These are phyloP conservation scores for Ceyx erithaca DNA, from an alignment of 2,797 vertebrate species.

Conservation along the genomic window DNA sequence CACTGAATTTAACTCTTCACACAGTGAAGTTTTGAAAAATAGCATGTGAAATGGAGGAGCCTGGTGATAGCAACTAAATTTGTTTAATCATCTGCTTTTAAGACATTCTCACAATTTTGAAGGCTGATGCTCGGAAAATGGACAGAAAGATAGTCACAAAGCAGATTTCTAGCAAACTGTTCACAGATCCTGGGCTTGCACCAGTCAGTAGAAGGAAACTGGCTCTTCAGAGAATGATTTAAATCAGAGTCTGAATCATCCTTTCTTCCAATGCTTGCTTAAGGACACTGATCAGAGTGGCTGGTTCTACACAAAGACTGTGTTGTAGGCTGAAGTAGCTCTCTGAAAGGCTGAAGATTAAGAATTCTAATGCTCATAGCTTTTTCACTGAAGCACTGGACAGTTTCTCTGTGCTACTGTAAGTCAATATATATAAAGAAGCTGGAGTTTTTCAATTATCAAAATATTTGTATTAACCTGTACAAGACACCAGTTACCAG, in stretches of 20 bases:
- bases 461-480: not conserved
- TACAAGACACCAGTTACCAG: not conserved
- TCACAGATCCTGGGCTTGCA: not conserved
- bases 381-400: not conserved
- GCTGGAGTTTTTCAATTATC: not conserved
- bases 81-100: constrained; percentile 35
- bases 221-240: not conserved
- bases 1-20: not conserved
- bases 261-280: not conserved
- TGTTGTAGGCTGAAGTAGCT: not conserved
- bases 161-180: constrained; percentile 29
- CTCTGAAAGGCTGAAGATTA: not conserved
- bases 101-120: not conserved
- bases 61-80: constrained; percentile 3
- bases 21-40: not conserved
- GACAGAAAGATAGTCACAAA: constrained; percentile 21
- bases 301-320: not conserved
- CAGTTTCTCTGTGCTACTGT: not conserved
- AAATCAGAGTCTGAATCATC: constrained; percentile 19
- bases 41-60: not conserved
- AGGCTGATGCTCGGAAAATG: not conserved
- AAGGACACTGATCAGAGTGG: not conserved
- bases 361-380: not conserved
- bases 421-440: not conserved
- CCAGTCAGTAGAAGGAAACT: not conserved